Evolutionary conservation across 2,888 invertebrate genomes (phyloP), one percentile per base, ranked within the genome.

Genomic region (Acanthosepion esculentum): DNA sequence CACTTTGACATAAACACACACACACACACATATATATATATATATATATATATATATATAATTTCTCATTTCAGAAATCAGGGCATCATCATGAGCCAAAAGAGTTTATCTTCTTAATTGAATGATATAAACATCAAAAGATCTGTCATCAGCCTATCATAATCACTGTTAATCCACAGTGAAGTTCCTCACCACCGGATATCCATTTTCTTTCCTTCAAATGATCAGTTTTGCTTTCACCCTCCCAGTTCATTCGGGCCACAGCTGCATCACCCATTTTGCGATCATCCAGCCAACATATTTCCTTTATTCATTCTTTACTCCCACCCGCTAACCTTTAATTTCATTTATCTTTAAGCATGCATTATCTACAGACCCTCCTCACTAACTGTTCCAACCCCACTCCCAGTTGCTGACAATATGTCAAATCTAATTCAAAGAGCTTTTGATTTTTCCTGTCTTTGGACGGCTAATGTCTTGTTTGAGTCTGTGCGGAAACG

Each of bases 61-160:
- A 59, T 41, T 59, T 59, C 59, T 59, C 23, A 59, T 59, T 26
- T 59, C 26, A 23, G 7, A 59, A 59, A 59, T 23, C n/a, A 18
- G 78, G 5, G 12, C n/a, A 78, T 33, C n/a, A 33, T n/a, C 12
- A 78, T 78, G 33, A 78, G 15, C 33, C 78, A 78, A 78, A n/a
- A n/a, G 78, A 78, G 78, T 78, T 78, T 78, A 78, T n/a, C 78
- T 78, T n/a, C n/a, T n/a, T 78, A 78, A 78, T 78, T 78, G n/a
- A 78, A 78, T 78, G n/a, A 78, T 78, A 78, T 78, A 12, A 78
- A 78, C n/a, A 78, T 78, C 15, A 78, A 78, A 78, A 78, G 78
- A 78, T 15, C 78, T n/a, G 78, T 78, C 78, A 78, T 78, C 78
- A 78, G 29, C 78, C 10, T 78, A 78, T 78, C 78, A 33, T 78